A percentile compares a stretch with the other conserved stretches of the same genome.
phyloP scores from a whole-genome alignment of 2,888 invertebrate genomes.

The Cataglyphis livida region DNA sequence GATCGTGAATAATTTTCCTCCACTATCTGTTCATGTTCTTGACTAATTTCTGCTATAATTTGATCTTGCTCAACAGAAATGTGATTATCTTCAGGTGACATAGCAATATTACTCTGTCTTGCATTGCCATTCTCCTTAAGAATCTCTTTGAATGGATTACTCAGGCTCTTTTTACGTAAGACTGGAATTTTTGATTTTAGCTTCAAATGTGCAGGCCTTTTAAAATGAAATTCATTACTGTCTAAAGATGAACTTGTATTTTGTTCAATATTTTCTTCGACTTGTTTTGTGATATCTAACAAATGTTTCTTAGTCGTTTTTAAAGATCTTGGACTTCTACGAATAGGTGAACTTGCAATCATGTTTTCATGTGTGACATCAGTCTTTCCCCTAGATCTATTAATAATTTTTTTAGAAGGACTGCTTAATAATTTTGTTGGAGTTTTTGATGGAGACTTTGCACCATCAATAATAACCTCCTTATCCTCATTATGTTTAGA shows the following conservation, averaged over 20 bases:
- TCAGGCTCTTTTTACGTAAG: not conserved
- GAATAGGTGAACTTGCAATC: not conserved
- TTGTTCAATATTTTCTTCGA: not conserved
- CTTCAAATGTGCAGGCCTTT: not conserved
- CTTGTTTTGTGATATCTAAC: not conserved
- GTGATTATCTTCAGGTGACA: not conserved
- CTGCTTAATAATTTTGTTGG: not conserved
- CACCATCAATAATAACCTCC: not conserved
- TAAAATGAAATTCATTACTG: not conserved
- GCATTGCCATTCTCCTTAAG: not conserved
- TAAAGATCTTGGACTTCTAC: not conserved
- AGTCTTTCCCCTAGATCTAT: not conserved
- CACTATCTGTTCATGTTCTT: not conserved
- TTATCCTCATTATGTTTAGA: not conserved
- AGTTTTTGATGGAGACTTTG: not conserved
- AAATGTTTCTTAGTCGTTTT: not conserved
- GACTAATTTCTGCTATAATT: not conserved
- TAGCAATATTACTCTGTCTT: not conserved
- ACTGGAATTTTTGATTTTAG: conserved; percentile 20
- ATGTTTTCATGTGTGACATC: not conserved
- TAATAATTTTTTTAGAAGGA: not conserved
- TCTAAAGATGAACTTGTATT: not conserved
- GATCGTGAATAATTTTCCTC: not conserved
- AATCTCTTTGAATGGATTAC: not conserved
- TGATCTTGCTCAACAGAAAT: not conserved